A percentile compares a stretch with the other conserved stretches of the same genome.
phyloP scores from a whole-genome alignment of 2,797 vertebrate genomes.

The Sebastes diploproa region DNA sequence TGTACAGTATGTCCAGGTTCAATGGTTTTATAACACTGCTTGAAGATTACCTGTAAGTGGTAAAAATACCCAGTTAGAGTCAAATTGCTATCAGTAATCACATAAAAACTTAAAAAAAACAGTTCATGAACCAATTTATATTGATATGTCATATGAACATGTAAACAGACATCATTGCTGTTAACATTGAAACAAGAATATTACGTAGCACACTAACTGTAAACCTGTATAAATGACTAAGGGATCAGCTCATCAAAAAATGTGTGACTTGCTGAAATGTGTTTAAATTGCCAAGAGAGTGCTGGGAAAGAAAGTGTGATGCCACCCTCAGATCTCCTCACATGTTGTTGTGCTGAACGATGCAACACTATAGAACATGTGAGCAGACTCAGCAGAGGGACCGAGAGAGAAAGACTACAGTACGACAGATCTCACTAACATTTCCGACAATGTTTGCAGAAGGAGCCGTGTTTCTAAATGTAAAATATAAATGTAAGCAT shows the following conservation, averaged over 20 bases:
- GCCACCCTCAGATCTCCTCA: conserved; percentile 39
- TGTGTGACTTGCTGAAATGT: conserved; percentile 32
- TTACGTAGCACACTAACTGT: neutral
- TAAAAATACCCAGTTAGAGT: neutral
- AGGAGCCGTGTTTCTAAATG: neutral
- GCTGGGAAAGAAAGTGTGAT: conserved; percentile 37
- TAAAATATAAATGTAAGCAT: neutral
- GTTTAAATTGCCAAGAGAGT: conserved; percentile 4
- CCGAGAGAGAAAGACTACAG: neutral
- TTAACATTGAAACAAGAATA: neutral
- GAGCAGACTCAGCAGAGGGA: neutral
- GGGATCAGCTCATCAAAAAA: conserved; percentile 21
- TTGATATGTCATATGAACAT: neutral
- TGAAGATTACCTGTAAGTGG: neutral
- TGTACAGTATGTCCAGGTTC: neutral
- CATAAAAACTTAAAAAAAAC: neutral
- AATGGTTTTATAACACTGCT: neutral
- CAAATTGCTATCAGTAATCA: neutral
- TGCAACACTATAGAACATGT: conserved; percentile 8
- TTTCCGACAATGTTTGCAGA: neutral
- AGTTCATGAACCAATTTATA: neutral
- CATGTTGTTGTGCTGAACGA: conserved; percentile 21
- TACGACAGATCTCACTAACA: neutral
- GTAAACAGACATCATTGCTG: neutral
- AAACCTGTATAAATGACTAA: neutral